Conservation (phyloP, 2,888 invertebrate species). For the Aricia artaxerxes region DNA sequence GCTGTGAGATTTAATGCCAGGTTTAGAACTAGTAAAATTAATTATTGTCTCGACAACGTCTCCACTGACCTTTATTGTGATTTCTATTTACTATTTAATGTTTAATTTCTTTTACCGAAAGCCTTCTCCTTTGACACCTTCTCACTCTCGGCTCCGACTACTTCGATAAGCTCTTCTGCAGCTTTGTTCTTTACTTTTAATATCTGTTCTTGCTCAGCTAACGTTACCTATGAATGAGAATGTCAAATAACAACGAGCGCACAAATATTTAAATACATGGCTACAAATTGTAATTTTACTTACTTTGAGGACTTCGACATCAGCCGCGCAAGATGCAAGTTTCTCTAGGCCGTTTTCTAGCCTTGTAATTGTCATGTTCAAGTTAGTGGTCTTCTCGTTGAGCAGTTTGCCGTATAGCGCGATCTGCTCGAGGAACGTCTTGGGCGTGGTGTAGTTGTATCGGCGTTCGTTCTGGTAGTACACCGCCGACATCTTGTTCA, state of each 20-base stretch:
- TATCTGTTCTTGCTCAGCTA: conserved; percentile 88
- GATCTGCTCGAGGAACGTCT: conserved; percentile 96
- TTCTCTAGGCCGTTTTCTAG: conserved; percentile 94
- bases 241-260: not conserved
- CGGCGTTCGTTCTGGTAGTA: conserved; percentile 92
- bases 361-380: conserved; percentile 87
- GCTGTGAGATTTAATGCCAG: conserved; percentile 57
- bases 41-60: too few relatives aligned
- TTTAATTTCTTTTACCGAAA: conserved; percentile 76
- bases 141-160: conserved; percentile 93
- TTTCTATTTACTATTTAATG: too few relatives aligned
- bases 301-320: conserved; percentile 92
- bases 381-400: conserved; percentile 83
- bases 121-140: conserved; percentile 94
- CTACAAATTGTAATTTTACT: conserved; percentile 29
- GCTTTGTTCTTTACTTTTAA: conserved; percentile 93
- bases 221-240: conserved; percentile 61
- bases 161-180: conserved; percentile 92
- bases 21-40: not conserved
- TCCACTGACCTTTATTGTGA: too few relatives aligned
- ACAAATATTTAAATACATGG: not conserved
- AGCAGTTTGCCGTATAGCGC: conserved; percentile 88
- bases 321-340: conserved; percentile 90
- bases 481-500: conserved; percentile 89
- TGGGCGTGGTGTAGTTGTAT: conserved; percentile 98